A percentile compares a stretch with the other conserved stretches of the same genome.
phyloP scores from a whole-genome alignment of 2,797 vertebrate species.

The Xenentodon cancila region DNA sequence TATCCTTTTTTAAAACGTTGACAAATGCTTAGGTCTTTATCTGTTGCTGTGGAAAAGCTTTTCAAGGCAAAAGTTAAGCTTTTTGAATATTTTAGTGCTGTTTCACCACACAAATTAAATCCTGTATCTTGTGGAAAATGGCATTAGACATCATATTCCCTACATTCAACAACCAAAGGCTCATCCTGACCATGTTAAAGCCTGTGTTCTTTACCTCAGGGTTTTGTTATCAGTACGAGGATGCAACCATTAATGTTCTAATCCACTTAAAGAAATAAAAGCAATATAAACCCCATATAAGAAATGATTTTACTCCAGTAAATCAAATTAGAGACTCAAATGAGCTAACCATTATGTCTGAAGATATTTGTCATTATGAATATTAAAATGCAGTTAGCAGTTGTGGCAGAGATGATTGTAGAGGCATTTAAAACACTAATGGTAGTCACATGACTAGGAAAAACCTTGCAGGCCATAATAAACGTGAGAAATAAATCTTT shows the following conservation, averaged over 20 bases:
- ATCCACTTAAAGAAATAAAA: slow-evolving; percentile 25
- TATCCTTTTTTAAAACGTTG: no score
- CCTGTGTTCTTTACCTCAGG: not conserved
- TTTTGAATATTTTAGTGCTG: no score
- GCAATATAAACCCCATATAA: not conserved
- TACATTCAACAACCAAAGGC: no score
- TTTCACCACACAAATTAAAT: no score
- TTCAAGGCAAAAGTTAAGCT: no score
- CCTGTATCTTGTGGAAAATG: no score
- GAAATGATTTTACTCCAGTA: slow-evolving; percentile 1
- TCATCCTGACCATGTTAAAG: no score
- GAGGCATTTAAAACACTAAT: slow-evolving; percentile 27
- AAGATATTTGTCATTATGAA: slow-evolving; percentile 14
- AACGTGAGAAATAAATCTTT: slow-evolving; percentile 14
- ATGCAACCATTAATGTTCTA: not conserved
- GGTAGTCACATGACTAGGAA: slow-evolving; percentile 4
- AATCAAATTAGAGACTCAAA: slow-evolving; percentile 25
- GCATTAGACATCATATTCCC: no score
- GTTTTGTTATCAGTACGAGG: not conserved
- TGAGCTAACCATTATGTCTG: slow-evolving; percentile 9
- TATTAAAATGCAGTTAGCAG: slow-evolving; percentile 19
- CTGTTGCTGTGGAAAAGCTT: no score
- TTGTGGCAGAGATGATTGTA: slow-evolving; percentile 28
- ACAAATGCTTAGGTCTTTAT: no score
- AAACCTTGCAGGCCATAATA: slow-evolving; percentile 4